Percentiles rank a stretch among this genome's conserved stretches.
Conservation (phyloP, 2,888 invertebrate genomes). For the Atrina japonica region DNA sequence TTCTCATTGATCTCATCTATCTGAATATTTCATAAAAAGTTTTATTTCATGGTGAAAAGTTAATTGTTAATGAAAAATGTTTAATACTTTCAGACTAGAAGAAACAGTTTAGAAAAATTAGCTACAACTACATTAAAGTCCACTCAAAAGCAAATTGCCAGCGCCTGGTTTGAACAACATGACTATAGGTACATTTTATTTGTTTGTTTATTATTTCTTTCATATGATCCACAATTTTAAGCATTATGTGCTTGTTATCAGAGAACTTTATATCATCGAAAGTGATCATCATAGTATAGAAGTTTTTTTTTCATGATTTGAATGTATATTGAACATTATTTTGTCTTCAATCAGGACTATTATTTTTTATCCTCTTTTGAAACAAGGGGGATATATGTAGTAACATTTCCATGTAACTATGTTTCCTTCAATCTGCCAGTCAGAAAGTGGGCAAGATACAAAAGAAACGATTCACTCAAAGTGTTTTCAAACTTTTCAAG, state of each 20-base stretch:
- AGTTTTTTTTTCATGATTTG: background rate
- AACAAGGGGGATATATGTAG: too few species aligned
- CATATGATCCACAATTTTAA: background rate
- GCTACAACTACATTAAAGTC: slow-evolving; percentile 53
- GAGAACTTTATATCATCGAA: too few species aligned
- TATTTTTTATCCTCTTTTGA: background rate
- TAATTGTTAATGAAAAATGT: too few species aligned
- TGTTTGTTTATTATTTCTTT: background rate
- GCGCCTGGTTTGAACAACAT: slow-evolving; percentile 51
- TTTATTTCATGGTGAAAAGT: too few species aligned
- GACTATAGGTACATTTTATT: slow-evolving; percentile 49
- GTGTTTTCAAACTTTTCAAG: too few species aligned
- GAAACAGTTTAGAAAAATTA: slow-evolving; percentile 43
- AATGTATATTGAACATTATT: background rate
- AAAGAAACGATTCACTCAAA: too few species aligned
- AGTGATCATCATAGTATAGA: background rate
- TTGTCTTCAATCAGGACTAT: background rate
- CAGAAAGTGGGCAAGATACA: too few species aligned
- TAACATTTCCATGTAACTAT: too few species aligned
- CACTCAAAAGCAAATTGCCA: slow-evolving; percentile 51
- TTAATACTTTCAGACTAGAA: too few species aligned
- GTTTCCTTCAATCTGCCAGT: too few species aligned
- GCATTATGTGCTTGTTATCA: background rate
- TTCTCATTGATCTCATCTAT: too few species aligned
- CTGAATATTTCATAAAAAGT: too few species aligned